Base-by-base conservation (phyloP, 2,113 vertebrate genomes). In the Tachuris rubrigastra region DNA sequence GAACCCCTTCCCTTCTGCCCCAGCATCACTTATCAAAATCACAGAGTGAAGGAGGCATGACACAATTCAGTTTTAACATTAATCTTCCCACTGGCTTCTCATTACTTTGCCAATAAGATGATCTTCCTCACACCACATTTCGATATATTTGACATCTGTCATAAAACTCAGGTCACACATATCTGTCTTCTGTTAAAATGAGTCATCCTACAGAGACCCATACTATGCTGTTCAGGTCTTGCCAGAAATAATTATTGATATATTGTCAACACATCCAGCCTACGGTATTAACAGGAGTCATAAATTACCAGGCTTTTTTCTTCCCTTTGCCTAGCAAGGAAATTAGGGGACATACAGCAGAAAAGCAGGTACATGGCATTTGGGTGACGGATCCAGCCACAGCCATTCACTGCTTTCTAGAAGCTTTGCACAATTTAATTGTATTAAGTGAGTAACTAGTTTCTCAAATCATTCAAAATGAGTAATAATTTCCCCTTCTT, bases 231-330 rank as follows among this genome's bases (percentile, higher is more conserved):
- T 79, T 94, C 49, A 6, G 92, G 87, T 85, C 94, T 96, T 94
- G 84, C 92, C 96, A 98, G 97, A 98, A 98, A 97, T 97, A 97
- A 98, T 98, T 97, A 98, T 98, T 97, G 98, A 97, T 97, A 91
- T 95, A 95, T 97, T 97, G 98, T 97, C 97, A 96, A 67, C 94
- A 91, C n/a, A 60, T 96, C 93, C 95, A 97, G 96, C 94, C 98
- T 95, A 92, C 95, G 77, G 39, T 89, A 97, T 97, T 98, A 97
- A 95, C 84, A 96, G 92, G 94, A 97, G 89, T 73, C 94, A 96
- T 98, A 98, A 98, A 98, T 98, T 96, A 95, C 66, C 17, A 58
- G 89, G 27, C 81, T 92, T 95, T 94, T 96, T 92, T 56, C 83
- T 84, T 74, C 14, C 25, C 35, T 65, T 72, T 79, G 30, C 58